A percentile compares a stretch with the other conserved stretches of the same genome.
These are phyloP conservation scores for Sebastes goodei DNA, from an alignment of 2,797 vertebrate species.

Conservation along the genomic window DNA sequence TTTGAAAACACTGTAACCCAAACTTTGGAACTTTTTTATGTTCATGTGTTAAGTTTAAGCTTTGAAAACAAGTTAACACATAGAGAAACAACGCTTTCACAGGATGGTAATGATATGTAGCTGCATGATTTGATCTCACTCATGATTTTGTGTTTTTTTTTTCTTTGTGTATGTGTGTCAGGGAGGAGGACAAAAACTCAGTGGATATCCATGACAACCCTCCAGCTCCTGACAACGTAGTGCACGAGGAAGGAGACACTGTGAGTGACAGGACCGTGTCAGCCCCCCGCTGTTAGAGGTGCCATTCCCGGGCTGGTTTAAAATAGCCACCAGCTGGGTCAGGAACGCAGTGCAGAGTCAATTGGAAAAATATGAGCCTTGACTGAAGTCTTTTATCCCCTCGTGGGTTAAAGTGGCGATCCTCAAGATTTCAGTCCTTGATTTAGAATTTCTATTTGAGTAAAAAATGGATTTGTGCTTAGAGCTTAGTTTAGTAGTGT, in stretches of 20 bases:
- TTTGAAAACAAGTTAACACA: neutral
- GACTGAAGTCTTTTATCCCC: conserved; percentile 7
- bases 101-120: neutral
- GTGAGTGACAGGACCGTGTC: conserved; percentile 73
- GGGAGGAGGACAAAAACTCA: conserved; percentile 94
- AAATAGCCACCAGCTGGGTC: conserved; percentile 69
- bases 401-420: neutral
- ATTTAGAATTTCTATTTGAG: too few relatives aligned
- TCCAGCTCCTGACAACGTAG: conserved; percentile 86
- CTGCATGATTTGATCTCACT: neutral
- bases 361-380: conserved; percentile 30
- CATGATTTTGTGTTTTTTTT: neutral
- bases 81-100: neutral
- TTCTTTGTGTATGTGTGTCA: conserved; percentile 53
- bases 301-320: conserved; percentile 54
- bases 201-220: conserved; percentile 89
- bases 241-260: conserved; percentile 84
- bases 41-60: neutral
- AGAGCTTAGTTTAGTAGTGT: too few relatives aligned
- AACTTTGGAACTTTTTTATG: neutral
- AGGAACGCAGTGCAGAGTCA: conserved; percentile 26
- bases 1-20: neutral
- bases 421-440: too few relatives aligned
- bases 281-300: conserved; percentile 27
- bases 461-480: too few relatives aligned